Percentiles rank a stretch among this genome's conserved stretches.
These are phyloP conservation scores for Thyatira batis DNA, from an alignment of 2,888 invertebrate species.

Conservation along the genomic window DNA sequence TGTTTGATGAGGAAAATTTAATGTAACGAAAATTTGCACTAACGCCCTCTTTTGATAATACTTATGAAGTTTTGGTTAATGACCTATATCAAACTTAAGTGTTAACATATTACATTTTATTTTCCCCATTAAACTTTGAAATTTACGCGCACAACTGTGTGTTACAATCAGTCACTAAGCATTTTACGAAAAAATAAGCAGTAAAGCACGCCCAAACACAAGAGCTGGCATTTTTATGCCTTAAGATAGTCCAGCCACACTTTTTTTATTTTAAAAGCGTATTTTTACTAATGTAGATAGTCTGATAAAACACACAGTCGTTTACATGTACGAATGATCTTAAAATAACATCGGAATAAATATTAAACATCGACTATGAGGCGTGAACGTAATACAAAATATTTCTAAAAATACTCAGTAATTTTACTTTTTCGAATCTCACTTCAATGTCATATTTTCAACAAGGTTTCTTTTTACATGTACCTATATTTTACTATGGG, in stretches of 20 bases:
- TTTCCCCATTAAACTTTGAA: too few species aligned
- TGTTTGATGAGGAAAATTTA: slow-evolving; percentile 10
- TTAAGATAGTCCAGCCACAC: too few species aligned
- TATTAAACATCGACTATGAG: slow-evolving; percentile 18
- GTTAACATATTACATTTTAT: too few species aligned
- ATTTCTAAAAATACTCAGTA: slow-evolving; percentile 61
- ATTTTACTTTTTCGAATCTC: slow-evolving; percentile 45
- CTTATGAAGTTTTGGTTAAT: too few species aligned
- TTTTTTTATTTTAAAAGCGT: not conserved
- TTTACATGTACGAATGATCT: slow-evolving; percentile 8
- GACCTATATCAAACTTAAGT: too few species aligned
- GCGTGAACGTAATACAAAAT: slow-evolving; percentile 46
- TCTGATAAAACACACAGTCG: not conserved
- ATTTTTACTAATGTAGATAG: too few species aligned
- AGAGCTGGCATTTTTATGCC: too few species aligned
- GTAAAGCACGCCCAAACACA: too few species aligned
- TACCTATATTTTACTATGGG: not conserved
- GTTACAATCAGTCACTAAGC: too few species aligned
- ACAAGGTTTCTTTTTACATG: slow-evolving; percentile 35
- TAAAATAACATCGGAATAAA: slow-evolving; percentile 1
- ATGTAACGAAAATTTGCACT: slow-evolving; percentile 9
- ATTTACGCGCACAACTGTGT: too few species aligned
- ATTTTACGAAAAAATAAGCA: too few species aligned
- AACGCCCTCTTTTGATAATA: slow-evolving; percentile 8
- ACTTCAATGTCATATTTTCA: slow-evolving; percentile 60